Conservation (phyloP, 1,140 invertebrate genomes). For the Drosophila neocordata region DNA sequence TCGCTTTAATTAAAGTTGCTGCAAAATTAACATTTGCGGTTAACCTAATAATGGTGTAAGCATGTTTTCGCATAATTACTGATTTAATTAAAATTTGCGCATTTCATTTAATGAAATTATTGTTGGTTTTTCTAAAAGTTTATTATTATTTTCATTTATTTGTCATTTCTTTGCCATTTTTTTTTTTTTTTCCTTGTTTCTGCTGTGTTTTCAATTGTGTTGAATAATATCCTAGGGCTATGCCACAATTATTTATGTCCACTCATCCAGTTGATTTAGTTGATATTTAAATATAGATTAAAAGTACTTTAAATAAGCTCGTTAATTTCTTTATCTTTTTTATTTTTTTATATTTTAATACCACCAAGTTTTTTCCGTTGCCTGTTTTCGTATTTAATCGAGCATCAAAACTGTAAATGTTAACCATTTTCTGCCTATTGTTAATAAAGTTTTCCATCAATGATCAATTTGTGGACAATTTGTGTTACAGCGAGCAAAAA, state of each 20-base stretch:
- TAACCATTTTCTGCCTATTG: conserved; percentile 21
- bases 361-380: background rate
- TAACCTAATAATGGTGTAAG: conserved; percentile 34
- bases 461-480: background rate
- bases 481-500: background rate
- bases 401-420: conserved; percentile 16
- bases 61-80: conserved; percentile 62
- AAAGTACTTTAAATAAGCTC: background rate
- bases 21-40: conserved; percentile 58
- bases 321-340: background rate
- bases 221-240: background rate
- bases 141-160: conserved; percentile 30
- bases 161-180: conserved; percentile 5
- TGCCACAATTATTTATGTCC: conserved; percentile 20
- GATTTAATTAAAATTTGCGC: conserved; percentile 69
- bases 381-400: background rate
- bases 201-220: background rate
- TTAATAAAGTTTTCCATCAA: conserved; percentile 3
- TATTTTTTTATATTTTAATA: too few species aligned
- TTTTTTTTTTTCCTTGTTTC: background rate
- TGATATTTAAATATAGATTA: conserved; percentile 4
- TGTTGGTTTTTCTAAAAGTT: background rate
- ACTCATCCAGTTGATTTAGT: background rate
- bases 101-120: conserved; percentile 47
- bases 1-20: conserved; percentile 53